A percentile compares a stretch with the other conserved stretches of the same genome.
Conservation (phyloP, 2,888 invertebrate species). For the Spodoptera littoralis region DNA sequence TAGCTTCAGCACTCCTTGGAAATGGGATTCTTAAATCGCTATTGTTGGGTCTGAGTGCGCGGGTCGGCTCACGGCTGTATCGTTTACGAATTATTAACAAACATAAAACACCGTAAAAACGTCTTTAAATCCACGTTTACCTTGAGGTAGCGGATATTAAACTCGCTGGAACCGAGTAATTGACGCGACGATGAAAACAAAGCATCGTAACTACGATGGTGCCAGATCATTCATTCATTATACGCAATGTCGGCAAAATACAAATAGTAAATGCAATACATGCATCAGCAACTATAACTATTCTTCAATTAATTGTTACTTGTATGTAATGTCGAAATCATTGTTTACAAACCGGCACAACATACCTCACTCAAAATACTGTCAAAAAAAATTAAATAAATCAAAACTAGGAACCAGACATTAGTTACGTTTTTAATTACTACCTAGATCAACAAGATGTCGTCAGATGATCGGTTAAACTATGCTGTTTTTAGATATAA, state of each 20-base stretch:
- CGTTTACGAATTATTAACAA: conserved; percentile 56
- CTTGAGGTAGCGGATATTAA: conserved; percentile 34
- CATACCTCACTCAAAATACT: too few relatives aligned
- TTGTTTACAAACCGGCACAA: too few relatives aligned
- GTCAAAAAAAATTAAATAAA: too few relatives aligned
- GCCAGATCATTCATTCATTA: too few relatives aligned
- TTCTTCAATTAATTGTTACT: too few relatives aligned
- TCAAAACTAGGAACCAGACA: too few relatives aligned
- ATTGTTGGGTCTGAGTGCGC: conserved; percentile 47
- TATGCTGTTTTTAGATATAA: conserved; percentile 7
- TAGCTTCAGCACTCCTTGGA: conserved; percentile 41
- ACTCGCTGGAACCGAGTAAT: conserved; percentile 22
- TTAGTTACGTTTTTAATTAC: too few relatives aligned
- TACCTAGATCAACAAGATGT: too few relatives aligned
- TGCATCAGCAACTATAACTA: too few relatives aligned
- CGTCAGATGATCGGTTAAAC: background rate
- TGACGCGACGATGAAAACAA: conserved; percentile 13
- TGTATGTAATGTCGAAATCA: too few relatives aligned
- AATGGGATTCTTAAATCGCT: conserved; percentile 56
- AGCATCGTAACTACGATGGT: background rate
- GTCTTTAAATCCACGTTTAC: conserved; percentile 27
- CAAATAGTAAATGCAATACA: too few relatives aligned
- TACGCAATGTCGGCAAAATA: too few relatives aligned
- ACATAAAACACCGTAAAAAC: conserved; percentile 55
- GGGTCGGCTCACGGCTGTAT: conserved; percentile 35